Evolutionary conservation across 1,140 invertebrate genomes (phyloP).

Genomic region (Pseudomyrmex dendroicus): DNA sequence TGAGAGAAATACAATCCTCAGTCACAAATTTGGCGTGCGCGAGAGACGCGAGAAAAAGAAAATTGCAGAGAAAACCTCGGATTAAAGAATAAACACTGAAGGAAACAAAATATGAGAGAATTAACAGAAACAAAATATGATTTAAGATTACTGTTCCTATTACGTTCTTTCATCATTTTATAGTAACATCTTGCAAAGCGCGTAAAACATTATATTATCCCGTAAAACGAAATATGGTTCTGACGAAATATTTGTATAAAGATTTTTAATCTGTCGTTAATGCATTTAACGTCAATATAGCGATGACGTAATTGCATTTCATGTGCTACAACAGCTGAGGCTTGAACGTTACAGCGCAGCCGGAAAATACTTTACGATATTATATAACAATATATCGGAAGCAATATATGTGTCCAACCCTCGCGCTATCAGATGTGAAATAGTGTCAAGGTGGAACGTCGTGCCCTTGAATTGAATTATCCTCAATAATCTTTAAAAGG

Average conservation of each 20-base stretch:
- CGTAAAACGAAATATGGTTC: too few species aligned
- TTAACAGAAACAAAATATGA: background rate
- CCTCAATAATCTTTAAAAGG: conserved; percentile 65
- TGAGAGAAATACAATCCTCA: too few species aligned
- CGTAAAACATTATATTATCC: too few species aligned
- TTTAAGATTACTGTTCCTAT: background rate
- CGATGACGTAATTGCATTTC: too few species aligned
- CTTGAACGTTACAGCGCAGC: background rate
- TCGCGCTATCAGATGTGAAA: conserved; percentile 44
- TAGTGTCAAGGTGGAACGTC: conserved; percentile 60
- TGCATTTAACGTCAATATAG: too few species aligned
- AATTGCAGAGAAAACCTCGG: background rate
- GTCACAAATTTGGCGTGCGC: too few species aligned
- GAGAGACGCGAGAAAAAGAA: background rate
- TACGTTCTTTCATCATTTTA: too few species aligned
- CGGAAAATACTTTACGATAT: background rate
- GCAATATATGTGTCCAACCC: conserved; percentile 35
- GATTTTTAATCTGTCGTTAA: too few species aligned
- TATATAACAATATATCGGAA: conserved; percentile 32
- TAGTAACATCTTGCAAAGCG: too few species aligned
- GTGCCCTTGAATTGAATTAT: conserved; percentile 64
- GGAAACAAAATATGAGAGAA: background rate
- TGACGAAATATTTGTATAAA: too few species aligned
- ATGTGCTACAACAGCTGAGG: background rate
- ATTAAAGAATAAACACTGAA: background rate